Evolutionary conservation across 2,113 vertebrate genomes (phyloP), one percentile per base, ranked within the genome.

Genomic region (Corythaixoides concolor): DNA sequence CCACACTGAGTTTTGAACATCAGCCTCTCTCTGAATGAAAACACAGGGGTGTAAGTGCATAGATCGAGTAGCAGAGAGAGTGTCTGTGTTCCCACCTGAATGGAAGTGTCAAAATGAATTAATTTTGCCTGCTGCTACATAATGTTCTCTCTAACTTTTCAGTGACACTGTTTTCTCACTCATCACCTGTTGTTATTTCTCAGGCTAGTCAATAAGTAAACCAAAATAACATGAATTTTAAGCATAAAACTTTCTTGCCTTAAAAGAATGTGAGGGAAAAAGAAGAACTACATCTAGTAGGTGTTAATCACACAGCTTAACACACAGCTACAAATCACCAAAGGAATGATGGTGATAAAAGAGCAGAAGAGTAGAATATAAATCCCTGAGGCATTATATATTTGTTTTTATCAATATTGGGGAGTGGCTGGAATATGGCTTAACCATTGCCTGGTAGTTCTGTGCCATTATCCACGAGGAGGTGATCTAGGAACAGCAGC

Each of bases 51-150:
- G 6, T 78, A 78, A 37, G 32, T 43, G 67, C 62, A 60, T 17
- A 87, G 52, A 72, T 75, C 4, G 26, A 86, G 83, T 55, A 93
- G 72, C 59, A 78, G 47, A 90, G 55, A 35, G 45, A 94, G 50
- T 10, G 43, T 63, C 58, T 45, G 60, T 45, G 22, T 78, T 92
- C 94, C 77, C 77, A 82, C 47, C 24, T 82, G 84, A 95, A 80
- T 52, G 55, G 64, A 95, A 91, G 78, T 73, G 69, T 93, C 95
- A 91, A 85, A 75, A 94, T 49, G 58, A 93, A 94, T 97, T 94
- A 66, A 94, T 94, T 95, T 93, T 89, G 66, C 70, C 66, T 83
- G 53, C 43, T 89, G 82, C 74, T 85, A 83, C 41, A 64, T 62
- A 94, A 93, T 41, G 45, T 78, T 91, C 78, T 77, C 67, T 83